Evolutionary conservation across 2,888 invertebrate genomes (phyloP), one percentile per base, ranked within the genome.

Genomic region (Tetragnatha montana): DNA sequence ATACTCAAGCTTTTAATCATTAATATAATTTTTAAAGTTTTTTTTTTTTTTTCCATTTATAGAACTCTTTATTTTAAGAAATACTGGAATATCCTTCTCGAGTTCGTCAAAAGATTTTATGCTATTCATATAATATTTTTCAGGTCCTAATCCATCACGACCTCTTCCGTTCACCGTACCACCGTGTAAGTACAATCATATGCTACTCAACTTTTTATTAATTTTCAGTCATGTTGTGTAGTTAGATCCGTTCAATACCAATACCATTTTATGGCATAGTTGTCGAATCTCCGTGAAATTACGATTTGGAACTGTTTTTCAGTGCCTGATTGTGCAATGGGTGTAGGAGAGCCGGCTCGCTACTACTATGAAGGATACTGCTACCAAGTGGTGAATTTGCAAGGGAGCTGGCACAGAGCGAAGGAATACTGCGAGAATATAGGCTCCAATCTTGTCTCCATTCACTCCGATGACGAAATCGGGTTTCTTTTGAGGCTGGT

Each of bases 401-500:
- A 10, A 7, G 68, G 14, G 8, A 68, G 73, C 14, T 89, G 89
- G 89, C 89, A 89, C n/a, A 47, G 86, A 12, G 89, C 89, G 6
- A 76, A 79, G 8, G 60, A 78, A 8, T 81, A 74, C 21, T 89
- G 89, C 19, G 89, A 89, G 50, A 60, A 89, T 19, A 51, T 74
- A 69, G 89, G 78, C 0, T 49, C 78, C 0, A n/a, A 2, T 6
- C 49, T 89, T 0, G 81, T 74, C 8, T 89, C 89, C 7, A 68
- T 89, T 69, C 89, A 89, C 69, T 76, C 22, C 12, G 51, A 51
- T 17, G 82, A 78, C 4, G 89, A 89, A 21, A 79, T 89, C 4
- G 89, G 78, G 35, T 89, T 89, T 49, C 17, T 89, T 17, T 74
- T 89, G 2, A 86, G 82, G 8, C 47, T 89, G 76, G 89, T 89